Conservation (phyloP, 2,797 vertebrate genomes). For the Apogon hyalosoma region DNA sequence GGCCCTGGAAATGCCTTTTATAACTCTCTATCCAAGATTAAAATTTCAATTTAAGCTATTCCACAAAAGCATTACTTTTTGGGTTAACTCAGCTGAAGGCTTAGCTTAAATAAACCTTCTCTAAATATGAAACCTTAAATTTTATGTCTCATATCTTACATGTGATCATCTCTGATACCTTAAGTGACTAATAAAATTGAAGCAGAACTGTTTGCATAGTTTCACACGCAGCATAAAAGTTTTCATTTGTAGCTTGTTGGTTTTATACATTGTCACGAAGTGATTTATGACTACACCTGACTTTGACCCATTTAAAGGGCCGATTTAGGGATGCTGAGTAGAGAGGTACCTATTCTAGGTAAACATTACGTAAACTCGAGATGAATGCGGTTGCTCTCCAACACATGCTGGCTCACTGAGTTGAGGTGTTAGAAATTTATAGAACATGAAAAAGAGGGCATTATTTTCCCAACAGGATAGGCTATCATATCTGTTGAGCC, state of each 20-base stretch:
- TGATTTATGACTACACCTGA: slow-evolving; percentile 68
- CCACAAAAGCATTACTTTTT: background rate
- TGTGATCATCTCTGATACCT: background rate
- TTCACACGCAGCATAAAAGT: slow-evolving; percentile 47
- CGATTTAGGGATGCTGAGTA: slow-evolving; percentile 70
- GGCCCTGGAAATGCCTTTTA: no score
- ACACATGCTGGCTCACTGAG: slow-evolving; percentile 58
- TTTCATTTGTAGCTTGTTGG: slow-evolving; percentile 11
- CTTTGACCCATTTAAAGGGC: slow-evolving; percentile 70
- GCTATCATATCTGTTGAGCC: slow-evolving; percentile 23
- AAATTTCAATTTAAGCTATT: no score
- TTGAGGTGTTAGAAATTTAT: slow-evolving; percentile 60
- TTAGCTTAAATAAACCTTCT: slow-evolving; percentile 9
- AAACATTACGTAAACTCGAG: slow-evolving; percentile 74
- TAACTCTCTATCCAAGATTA: no score
- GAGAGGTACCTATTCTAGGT: slow-evolving; percentile 68
- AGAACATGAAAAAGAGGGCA: slow-evolving; percentile 61
- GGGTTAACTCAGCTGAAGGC: background rate
- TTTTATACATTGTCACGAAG: slow-evolving; percentile 40
- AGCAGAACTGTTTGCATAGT: slow-evolving; percentile 24
- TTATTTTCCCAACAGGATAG: slow-evolving; percentile 9
- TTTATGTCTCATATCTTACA: no score
- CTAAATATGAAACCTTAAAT: slow-evolving; percentile 6
- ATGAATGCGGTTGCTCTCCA: slow-evolving; percentile 55
- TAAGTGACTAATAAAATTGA: slow-evolving; percentile 2